Conservation (phyloP, 1,140 invertebrate genomes). For the Eumaeus atala region DNA sequence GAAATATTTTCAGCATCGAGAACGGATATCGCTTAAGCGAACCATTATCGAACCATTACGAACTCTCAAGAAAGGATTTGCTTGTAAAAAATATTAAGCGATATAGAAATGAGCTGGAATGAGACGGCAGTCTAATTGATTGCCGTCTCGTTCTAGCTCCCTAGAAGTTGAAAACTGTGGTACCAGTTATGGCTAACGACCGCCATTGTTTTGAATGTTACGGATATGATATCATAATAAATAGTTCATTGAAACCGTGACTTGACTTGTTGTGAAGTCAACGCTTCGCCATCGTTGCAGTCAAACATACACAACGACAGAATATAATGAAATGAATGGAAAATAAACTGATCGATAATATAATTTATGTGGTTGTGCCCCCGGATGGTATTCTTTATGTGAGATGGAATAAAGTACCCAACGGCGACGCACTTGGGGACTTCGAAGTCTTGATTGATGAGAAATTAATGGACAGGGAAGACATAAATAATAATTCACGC, state of each 20-base stretch:
- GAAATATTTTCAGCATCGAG: constrained; percentile 94
- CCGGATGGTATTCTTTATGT: constrained; percentile 93
- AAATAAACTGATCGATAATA: constrained; percentile 77
- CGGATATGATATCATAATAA: no score
- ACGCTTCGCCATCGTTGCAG: constrained; percentile 94
- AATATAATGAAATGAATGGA: no score
- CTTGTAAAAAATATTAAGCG: no score
- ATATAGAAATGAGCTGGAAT: no score
- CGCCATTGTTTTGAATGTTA: no score
- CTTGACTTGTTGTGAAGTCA: constrained; percentile 93
- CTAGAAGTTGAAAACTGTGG: no score
- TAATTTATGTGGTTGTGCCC: constrained; percentile 92
- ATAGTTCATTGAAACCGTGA: no score
- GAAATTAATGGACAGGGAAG: constrained; percentile 74
- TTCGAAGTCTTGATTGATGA: constrained; percentile 93
- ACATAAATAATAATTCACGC: constrained; percentile 12
- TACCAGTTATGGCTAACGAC: no score
- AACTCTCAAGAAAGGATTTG: constrained; percentile 94
- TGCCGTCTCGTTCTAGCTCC: no score
- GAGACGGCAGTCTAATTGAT: no score
- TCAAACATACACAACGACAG: constrained; percentile 96
- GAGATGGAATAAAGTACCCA: constrained; percentile 92
- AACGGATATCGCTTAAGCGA: constrained; percentile 93
- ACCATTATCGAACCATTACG: constrained; percentile 96
- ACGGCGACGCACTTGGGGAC: constrained; percentile 86